phyloP scores from a whole-genome alignment of 2,888 invertebrate genomes.

The Entomobrya multifasciata region DNA sequence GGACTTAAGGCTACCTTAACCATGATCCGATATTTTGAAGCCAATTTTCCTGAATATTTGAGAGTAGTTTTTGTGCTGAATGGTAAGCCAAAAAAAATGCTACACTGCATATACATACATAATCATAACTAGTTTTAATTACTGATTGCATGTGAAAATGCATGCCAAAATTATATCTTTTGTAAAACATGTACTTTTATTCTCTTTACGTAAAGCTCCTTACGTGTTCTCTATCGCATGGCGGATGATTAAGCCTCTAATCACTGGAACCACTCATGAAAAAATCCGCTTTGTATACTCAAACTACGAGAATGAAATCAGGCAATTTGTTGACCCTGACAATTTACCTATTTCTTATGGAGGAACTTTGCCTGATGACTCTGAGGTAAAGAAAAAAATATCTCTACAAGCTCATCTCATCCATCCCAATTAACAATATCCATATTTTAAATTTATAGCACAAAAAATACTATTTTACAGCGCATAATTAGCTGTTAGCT shows the following conservation, averaged over 20 bases:
- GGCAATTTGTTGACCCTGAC: constrained; percentile 65
- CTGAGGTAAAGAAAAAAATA: constrained; percentile 66
- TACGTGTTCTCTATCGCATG: constrained; percentile 63
- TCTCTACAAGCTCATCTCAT: no score
- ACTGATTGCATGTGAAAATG: no score
- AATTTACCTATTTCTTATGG: constrained; percentile 57
- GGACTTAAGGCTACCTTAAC: constrained; percentile 67
- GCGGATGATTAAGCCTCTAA: constrained; percentile 60
- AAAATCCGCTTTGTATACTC: constrained; percentile 65
- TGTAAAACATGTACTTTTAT: background rate
- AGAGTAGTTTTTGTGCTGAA: constrained; percentile 65
- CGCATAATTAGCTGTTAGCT: no score
- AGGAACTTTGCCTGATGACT: constrained; percentile 61
- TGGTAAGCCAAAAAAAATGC: no score
- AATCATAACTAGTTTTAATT: no score
- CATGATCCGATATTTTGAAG: constrained; percentile 66
- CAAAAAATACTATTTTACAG: no score
- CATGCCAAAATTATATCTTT: no score
- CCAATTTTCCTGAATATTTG: constrained; percentile 66
- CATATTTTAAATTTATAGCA: background rate
- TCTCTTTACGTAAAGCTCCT: constrained; percentile 35
- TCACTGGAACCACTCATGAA: constrained; percentile 65
- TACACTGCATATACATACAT: background rate
- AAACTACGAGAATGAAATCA: constrained; percentile 61
- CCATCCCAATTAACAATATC: no score